Evolutionary conservation across 2,113 vertebrate genomes (phyloP).

Genomic region (Alethe diademata): DNA sequence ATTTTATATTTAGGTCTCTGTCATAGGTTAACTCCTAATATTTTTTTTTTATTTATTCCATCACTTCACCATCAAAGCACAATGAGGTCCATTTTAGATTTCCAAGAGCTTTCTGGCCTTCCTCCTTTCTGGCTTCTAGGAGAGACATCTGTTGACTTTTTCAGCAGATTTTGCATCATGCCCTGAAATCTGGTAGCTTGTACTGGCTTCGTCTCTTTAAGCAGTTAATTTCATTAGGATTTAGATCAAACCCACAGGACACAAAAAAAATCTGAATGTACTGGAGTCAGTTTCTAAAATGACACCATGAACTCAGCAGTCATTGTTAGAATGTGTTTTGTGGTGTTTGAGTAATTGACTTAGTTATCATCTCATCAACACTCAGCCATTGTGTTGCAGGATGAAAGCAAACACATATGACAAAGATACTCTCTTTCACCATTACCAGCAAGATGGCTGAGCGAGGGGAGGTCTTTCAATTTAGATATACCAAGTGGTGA

Average conservation of each 20-base stretch:
- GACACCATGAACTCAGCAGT: neutral
- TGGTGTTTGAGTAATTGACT: constrained; percentile 30
- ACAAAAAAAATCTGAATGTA: neutral
- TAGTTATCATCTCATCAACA: neutral
- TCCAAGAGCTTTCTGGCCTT: neutral
- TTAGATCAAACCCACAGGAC: neutral
- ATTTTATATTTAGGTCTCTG: neutral
- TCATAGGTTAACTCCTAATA: neutral
- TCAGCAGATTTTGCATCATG: neutral
- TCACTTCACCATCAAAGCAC: neutral
- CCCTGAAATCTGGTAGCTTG: neutral
- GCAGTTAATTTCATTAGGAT: neutral
- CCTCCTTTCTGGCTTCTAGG: neutral
- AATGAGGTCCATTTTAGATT: neutral
- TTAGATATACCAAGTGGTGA: neutral
- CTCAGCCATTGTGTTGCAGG: neutral
- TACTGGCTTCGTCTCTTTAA: neutral
- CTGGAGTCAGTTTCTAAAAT: constrained; percentile 8
- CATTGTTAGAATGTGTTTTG: constrained; percentile 32
- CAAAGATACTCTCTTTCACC: neutral
- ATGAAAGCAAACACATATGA: neutral
- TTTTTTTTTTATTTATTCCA: neutral
- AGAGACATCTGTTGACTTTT: neutral
- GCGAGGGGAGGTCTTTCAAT: neutral
- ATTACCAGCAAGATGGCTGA: neutral